phyloP scores from a whole-genome alignment of 2,888 invertebrate genomes.

The Alloplasta piceator region DNA sequence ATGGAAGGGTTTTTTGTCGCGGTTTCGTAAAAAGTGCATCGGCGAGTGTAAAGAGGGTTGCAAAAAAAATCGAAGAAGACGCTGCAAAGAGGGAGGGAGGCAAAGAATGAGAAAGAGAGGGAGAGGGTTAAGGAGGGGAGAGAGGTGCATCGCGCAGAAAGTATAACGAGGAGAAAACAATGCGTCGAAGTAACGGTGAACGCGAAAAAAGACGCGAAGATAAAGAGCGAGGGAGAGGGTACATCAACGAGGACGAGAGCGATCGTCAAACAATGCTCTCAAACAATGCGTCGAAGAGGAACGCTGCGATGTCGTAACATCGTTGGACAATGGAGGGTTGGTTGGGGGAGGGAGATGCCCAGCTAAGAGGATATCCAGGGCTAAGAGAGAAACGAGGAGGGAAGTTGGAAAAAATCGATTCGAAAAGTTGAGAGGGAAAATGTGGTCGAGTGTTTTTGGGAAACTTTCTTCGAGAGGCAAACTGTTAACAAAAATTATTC shows the following conservation, averaged over 20 bases:
- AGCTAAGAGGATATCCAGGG: constrained; percentile 29
- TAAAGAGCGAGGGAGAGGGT: neutral
- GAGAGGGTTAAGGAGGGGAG: constrained; percentile 44
- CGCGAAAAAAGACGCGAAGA: constrained; percentile 65
- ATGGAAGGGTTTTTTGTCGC: constrained; percentile 26
- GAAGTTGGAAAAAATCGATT: constrained; percentile 33
- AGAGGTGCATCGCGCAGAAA: constrained; percentile 57
- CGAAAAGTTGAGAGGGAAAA: constrained; percentile 21
- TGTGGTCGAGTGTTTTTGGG: neutral
- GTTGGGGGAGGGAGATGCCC: constrained; percentile 67
- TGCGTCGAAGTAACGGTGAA: constrained; percentile 76
- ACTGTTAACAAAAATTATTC: neutral
- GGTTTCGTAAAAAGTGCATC: constrained; percentile 51
- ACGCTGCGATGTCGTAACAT: constrained; percentile 74
- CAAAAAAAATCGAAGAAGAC: constrained; percentile 12
- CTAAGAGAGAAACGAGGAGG: constrained; percentile 12
- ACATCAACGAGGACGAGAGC: constrained; percentile 60
- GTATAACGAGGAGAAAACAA: constrained; percentile 76
- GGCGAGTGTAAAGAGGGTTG: constrained; percentile 13
- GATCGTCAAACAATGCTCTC: constrained; percentile 78
- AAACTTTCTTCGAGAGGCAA: neutral
- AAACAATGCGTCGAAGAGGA: constrained; percentile 79
- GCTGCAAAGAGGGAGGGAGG: constrained; percentile 19
- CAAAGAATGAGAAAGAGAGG: constrained; percentile 19
- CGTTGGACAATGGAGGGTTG: constrained; percentile 79